A percentile compares a stretch with the other conserved stretches of the same genome.
These are phyloP conservation scores for Corbicula japonica DNA, from an alignment of 2,888 invertebrate species.

Conservation along the genomic window DNA sequence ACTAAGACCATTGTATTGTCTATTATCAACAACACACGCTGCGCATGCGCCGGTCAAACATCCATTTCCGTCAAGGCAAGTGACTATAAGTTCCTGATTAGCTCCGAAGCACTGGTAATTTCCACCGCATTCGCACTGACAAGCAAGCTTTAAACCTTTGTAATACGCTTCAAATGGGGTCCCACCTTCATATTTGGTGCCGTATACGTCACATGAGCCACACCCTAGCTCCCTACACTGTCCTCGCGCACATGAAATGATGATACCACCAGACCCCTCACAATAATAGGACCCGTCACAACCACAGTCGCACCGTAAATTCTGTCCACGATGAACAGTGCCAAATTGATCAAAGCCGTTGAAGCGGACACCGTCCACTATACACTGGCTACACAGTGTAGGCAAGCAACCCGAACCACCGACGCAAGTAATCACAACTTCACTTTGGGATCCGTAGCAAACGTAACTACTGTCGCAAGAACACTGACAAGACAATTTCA, in stretches of 20 bases:
- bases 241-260: constrained; percentile 54
- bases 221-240: constrained; percentile 58
- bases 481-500: constrained; percentile 49
- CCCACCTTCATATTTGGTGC: constrained; percentile 32
- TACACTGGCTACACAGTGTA: constrained; percentile 39
- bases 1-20: constrained; percentile 23
- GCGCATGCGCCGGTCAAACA: constrained; percentile 48
- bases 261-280: constrained; percentile 51
- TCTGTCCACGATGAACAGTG: constrained; percentile 36
- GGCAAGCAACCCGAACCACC: constrained; percentile 52
- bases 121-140: constrained; percentile 59
- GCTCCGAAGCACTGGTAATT: constrained; percentile 53
- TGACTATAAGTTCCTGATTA: constrained; percentile 36
- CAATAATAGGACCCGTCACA: constrained; percentile 79
- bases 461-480: constrained; percentile 52
- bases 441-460: constrained; percentile 43
- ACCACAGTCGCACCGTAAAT: constrained; percentile 72
- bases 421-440: constrained; percentile 39
- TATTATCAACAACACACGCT: constrained; percentile 34
- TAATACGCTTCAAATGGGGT: constrained; percentile 47
- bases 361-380: constrained; percentile 48
- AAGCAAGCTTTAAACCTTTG: constrained; percentile 48
- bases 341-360: constrained; percentile 56
- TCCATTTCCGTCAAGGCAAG: constrained; percentile 54
- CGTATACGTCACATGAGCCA: constrained; percentile 50